Percentiles rank a stretch among this genome's conserved stretches.
Evolutionary conservation across 2,888 invertebrate genomes (phyloP).

Genomic region (Aleiodes leptofemur): DNA sequence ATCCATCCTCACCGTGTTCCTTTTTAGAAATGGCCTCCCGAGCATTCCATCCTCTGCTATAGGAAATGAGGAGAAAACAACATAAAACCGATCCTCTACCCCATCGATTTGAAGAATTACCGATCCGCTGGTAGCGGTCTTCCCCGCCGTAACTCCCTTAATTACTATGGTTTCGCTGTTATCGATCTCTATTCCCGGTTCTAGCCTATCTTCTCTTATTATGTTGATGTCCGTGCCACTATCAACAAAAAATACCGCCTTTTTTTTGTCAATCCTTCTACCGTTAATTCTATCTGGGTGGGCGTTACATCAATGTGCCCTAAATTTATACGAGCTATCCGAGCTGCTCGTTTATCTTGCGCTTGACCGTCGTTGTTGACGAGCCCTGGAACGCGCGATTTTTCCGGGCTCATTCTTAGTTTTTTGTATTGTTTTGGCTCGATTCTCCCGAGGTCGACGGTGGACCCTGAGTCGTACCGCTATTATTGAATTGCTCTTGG

Average conservation of each 20-base stretch:
- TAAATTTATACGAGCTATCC: neutral
- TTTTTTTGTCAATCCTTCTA: neutral
- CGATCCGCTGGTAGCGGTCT: neutral
- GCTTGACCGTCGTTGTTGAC: neutral
- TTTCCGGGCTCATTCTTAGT: neutral
- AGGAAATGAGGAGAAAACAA: neutral
- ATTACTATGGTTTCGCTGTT: neutral
- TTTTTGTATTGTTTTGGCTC: neutral
- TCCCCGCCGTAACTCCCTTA: neutral
- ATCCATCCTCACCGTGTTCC: neutral
- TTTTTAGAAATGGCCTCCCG: neutral
- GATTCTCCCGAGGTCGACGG: no score
- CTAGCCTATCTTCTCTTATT: neutral
- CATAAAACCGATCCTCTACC: neutral
- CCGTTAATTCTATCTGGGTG: neutral
- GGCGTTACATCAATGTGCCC: neutral
- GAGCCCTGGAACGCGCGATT: constrained; percentile 1
- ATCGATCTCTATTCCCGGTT: neutral
- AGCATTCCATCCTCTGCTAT: neutral
- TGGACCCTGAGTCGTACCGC: no score
- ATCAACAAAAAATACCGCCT: constrained; percentile 1
- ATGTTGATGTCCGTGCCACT: neutral
- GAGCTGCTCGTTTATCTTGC: neutral
- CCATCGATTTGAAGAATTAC: neutral
- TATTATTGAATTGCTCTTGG: no score